Percentiles rank a stretch among this genome's conserved stretches.
phyloP scores from a whole-genome alignment of 2,888 invertebrate genomes.

The Itoplectis maculator region DNA sequence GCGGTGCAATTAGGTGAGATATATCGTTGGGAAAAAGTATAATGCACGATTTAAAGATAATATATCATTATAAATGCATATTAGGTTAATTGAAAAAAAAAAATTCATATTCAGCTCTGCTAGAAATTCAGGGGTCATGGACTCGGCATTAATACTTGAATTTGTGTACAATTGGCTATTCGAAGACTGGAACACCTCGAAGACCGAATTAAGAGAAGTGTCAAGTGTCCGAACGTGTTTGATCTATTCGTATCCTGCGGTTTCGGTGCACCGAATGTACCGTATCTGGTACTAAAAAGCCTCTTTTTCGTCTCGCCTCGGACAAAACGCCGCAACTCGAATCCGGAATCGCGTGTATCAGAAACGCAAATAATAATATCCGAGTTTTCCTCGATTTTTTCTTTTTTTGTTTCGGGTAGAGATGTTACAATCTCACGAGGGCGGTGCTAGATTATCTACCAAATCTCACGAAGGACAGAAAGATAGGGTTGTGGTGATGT shows the following conservation, averaged over 20 bases:
- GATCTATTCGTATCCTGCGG: slow-evolving; percentile 28
- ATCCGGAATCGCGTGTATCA: slow-evolving; percentile 33
- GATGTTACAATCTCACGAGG: slow-evolving; percentile 51
- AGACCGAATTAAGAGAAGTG: slow-evolving; percentile 10
- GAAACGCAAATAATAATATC: slow-evolving; percentile 28
- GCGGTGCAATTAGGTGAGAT: background rate
- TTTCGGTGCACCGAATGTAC: slow-evolving; percentile 23
- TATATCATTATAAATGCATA: background rate
- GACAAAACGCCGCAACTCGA: slow-evolving; percentile 23
- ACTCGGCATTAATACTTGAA: background rate
- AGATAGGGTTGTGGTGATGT: slow-evolving; percentile 26
- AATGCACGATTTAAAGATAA: background rate
- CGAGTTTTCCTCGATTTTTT: slow-evolving; percentile 10
- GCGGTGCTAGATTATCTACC: slow-evolving; percentile 34
- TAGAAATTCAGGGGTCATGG: slow-evolving; percentile 7
- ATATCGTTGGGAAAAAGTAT: background rate
- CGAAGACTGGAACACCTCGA: slow-evolving; percentile 16
- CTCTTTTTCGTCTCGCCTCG: background rate
- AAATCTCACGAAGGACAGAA: slow-evolving; percentile 45
- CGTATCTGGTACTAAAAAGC: slow-evolving; percentile 4
- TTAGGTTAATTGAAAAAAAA: background rate
- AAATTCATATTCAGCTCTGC: background rate
- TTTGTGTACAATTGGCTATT: background rate
- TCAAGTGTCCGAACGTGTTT: background rate
- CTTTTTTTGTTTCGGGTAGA: slow-evolving; percentile 10